Base-by-base conservation (phyloP, 2,888 invertebrate genomes). In the Gari tellinella region DNA sequence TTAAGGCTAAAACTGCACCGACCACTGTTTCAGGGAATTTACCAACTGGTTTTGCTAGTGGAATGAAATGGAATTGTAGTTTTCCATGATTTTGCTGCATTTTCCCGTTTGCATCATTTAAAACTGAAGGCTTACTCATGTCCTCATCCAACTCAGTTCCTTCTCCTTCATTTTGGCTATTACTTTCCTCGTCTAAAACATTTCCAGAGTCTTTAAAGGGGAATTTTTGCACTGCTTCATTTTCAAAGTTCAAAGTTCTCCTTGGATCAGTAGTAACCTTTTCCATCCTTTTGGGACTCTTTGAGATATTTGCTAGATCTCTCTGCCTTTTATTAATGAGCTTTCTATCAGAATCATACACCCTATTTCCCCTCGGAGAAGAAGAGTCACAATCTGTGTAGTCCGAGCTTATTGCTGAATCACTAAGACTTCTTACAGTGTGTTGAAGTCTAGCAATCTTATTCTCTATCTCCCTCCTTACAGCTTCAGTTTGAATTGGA, bases 391-490 rank as follows among this genome's bases (percentile, higher is more conserved):
- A 78, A 72, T 89, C 89, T 17, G 89, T 89, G 66, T 75, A 88
- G 69, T 89, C 90, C 25, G 89, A 90, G 69, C 89, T 88, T 15
- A 90, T 88, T 15, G 90, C 90, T 1, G 90, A 90, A 56, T 90
- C 90, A 81, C 88, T 88, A 26, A 85, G 65, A 56, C 86, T 86
- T 21, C 86, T 74, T 2, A 80, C 73, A 57, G 80, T 67, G n/a
- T 70, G 65, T 40, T 86, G 76, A 17, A 87, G 64, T 31, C 72
- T 76, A 10, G 77, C 82, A 41, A 86, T 80, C 72, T 83, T 80
- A 25, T 80, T 76, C 60, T 86, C 80, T 7, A 86, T 69, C 63
- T 86, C 81, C 69, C 66, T 70, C 68, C 81, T 82, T 17, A 80
- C 41, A 19, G 64, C 57, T 55, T 82, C 83, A 40, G 74, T 70